Conservation (phyloP, 2,113 vertebrate species). For the Ariopsis seemanni region DNA sequence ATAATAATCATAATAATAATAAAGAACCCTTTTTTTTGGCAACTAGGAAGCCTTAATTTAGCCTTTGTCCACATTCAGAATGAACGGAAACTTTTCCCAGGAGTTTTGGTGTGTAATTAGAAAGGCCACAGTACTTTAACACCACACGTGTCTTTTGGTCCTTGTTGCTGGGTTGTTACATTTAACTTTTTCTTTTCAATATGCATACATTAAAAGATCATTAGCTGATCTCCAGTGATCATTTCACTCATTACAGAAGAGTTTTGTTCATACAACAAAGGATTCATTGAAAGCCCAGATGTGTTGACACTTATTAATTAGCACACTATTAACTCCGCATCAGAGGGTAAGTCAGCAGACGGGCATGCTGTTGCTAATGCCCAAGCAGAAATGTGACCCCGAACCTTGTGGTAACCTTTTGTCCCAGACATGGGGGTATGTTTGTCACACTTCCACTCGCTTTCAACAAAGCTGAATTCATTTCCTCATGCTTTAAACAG, state of each 20-base stretch:
- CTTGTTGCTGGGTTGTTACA: slow-evolving; percentile 56
- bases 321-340: slow-evolving; percentile 62
- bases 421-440: neutral
- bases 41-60: neutral
- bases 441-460: neutral
- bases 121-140: slow-evolving; percentile 29
- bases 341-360: slow-evolving; percentile 23
- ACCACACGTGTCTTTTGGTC: slow-evolving; percentile 48
- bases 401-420: neutral
- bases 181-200: slow-evolving; percentile 63
- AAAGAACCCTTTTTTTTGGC: neutral
- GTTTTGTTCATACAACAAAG: slow-evolving; percentile 68
- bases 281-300: slow-evolving; percentile 65
- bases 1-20: too few species aligned
- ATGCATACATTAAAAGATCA: slow-evolving; percentile 69
- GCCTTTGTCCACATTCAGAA: neutral
- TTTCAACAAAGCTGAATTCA: neutral
- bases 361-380: neutral
- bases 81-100: neutral
- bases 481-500: neutral
- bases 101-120: slow-evolving; percentile 34
- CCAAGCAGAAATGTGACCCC: neutral
- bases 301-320: slow-evolving; percentile 78
- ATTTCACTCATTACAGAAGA: slow-evolving; percentile 73
- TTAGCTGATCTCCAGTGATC: slow-evolving; percentile 67